Evolutionary conservation across 1,140 invertebrate genomes (phyloP).

Genomic region (Scaptodrosophila lebanonensis): DNA sequence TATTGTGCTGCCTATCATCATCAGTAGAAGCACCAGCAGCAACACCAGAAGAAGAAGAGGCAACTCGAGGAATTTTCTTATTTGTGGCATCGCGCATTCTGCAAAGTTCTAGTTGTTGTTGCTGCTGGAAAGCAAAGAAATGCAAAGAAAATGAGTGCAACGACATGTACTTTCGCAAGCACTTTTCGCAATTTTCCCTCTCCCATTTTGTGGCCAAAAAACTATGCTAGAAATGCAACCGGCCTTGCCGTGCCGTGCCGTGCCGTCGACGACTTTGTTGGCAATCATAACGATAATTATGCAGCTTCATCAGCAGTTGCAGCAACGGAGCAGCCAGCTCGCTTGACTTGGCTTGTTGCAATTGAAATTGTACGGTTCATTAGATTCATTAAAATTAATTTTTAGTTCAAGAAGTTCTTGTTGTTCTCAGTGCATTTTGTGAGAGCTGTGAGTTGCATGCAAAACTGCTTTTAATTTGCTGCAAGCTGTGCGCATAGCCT

Average conservation of each 20-base stretch:
- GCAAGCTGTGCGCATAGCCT: too few species aligned
- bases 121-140: conserved; percentile 28
- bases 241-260: conserved; percentile 13
- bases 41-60: too few species aligned
- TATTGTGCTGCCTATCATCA: conserved; percentile 24
- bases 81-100: conserved; percentile 19
- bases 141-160: conserved; percentile 29
- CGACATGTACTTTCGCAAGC: conserved; percentile 6
- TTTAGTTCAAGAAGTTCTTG: conserved; percentile 11
- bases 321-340: too few species aligned
- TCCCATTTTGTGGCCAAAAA: not conserved
- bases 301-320: conserved; percentile 27
- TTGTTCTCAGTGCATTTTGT: conserved; percentile 1
- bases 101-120: not conserved
- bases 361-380: conserved; percentile 38
- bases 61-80: conserved; percentile 24
- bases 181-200: not conserved
- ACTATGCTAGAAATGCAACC: conserved; percentile 41
- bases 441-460: too few species aligned
- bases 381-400: conserved; percentile 32
- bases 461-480: too few species aligned
- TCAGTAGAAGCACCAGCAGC: conserved; percentile 3
- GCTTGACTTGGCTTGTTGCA: too few species aligned
- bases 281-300: conserved; percentile 12
- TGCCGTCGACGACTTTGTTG: not conserved